phyloP scores from a whole-genome alignment of 2,888 invertebrate genomes.

The Mesoligia furuncula region DNA sequence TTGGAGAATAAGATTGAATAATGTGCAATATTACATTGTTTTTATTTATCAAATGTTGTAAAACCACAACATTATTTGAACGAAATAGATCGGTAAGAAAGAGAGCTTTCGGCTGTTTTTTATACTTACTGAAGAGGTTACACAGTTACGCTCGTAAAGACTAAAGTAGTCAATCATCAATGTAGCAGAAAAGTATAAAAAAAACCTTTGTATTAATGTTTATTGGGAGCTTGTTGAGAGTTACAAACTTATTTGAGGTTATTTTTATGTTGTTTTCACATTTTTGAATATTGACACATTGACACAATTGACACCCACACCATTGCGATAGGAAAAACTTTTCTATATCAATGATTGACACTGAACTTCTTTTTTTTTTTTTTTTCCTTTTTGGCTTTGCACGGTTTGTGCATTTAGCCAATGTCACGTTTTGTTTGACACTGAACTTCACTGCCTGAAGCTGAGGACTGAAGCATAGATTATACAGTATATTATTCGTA shows the following conservation, averaged over 20 bases:
- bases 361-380: too few species aligned
- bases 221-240: not conserved
- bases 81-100: not conserved
- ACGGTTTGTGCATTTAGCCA: too few species aligned
- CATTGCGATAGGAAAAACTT: too few species aligned
- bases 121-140: constrained; percentile 11
- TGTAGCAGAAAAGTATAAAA: not conserved
- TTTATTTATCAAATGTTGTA: not conserved
- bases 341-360: too few species aligned
- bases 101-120: not conserved
- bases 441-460: too few species aligned
- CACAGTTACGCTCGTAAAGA: not conserved
- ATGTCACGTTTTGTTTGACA: too few species aligned
- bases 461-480: too few species aligned
- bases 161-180: too few species aligned
- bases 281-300: too few species aligned
- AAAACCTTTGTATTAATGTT: not conserved
- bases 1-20: not conserved
- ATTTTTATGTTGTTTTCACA: constrained; percentile 15
- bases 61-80: not conserved
- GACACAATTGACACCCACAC: too few species aligned
- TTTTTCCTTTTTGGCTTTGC: too few species aligned
- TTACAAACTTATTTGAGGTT: constrained; percentile 19
- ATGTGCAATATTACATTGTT: not conserved
- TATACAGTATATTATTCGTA: too few species aligned